Percentiles rank a stretch among this genome's conserved stretches.
These are phyloP conservation scores for Muscina levida DNA, from an alignment of 2,888 invertebrate species.

Conservation along the genomic window DNA sequence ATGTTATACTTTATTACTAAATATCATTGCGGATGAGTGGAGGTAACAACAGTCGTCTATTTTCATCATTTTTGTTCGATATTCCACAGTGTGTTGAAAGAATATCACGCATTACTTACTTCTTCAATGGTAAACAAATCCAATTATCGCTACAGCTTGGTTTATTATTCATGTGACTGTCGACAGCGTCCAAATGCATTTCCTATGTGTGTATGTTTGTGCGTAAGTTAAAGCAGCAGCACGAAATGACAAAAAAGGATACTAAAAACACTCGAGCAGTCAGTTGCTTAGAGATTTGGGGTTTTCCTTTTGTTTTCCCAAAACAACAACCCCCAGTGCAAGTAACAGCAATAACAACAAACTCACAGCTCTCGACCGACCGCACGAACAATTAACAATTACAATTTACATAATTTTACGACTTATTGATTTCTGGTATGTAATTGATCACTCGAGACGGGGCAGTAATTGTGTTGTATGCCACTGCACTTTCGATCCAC, in stretches of 20 bases:
- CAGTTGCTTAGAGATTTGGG: no score
- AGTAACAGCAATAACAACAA: not conserved
- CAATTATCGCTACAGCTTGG: conserved; percentile 27
- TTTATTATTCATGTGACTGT: conserved; percentile 14
- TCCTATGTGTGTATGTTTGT: conserved; percentile 42
- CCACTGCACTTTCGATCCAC: conserved; percentile 20
- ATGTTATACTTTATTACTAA: no score
- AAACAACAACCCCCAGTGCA: no score
- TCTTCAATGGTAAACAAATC: conserved; percentile 45
- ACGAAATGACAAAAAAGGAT: conserved; percentile 46
- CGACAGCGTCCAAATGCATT: conserved; percentile 47
- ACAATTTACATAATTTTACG: not conserved
- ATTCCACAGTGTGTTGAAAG: no score
- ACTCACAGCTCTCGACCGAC: not conserved
- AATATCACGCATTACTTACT: conserved; percentile 30
- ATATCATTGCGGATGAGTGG: no score
- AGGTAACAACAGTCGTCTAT: no score
- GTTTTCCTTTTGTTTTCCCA: no score
- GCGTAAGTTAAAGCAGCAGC: conserved; percentile 21
- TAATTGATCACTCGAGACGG: not conserved
- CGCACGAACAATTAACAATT: no score
- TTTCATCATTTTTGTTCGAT: no score
- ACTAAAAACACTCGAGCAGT: conserved; percentile 18
- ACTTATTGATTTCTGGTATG: conserved; percentile 1
- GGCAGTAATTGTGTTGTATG: no score